phyloP scores from a whole-genome alignment of 2,888 invertebrate species.

The Mongoloraphidia duomilia region DNA sequence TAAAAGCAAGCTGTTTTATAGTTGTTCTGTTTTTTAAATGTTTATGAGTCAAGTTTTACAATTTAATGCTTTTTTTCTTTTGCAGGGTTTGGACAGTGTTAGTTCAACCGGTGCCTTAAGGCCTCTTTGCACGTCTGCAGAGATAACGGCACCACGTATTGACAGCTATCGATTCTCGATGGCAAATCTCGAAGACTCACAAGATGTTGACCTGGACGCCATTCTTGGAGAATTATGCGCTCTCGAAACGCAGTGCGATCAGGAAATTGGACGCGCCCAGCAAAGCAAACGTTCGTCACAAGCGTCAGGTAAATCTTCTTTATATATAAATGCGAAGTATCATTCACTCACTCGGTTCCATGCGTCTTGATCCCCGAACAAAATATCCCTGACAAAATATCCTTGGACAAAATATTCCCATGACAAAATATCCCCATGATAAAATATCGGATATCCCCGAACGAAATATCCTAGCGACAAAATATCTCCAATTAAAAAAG shows the following conservation, averaged over 20 bases:
- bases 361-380: too few species aligned
- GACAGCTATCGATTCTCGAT: conserved; percentile 88
- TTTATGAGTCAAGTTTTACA: too few species aligned
- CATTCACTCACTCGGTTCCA: too few species aligned
- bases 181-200: conserved; percentile 91
- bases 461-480: too few species aligned
- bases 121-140: conserved; percentile 40
- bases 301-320: conserved; percentile 23
- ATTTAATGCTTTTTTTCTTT: conserved; percentile 22
- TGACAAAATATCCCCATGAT: too few species aligned
- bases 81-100: conserved; percentile 55
- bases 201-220: conserved; percentile 92
- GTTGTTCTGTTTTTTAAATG: too few species aligned
- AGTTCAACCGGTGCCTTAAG: conserved; percentile 39
- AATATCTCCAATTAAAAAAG: too few species aligned
- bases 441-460: too few species aligned
- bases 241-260: conserved; percentile 57
- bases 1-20: too few species aligned
- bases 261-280: conserved; percentile 33
- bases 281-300: conserved; percentile 24
- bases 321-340: not conserved
- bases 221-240: conserved; percentile 92
- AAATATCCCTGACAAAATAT: too few species aligned
- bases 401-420: too few species aligned
- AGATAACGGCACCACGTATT: conserved; percentile 67